Evolutionary conservation across 2,797 vertebrate genomes (phyloP), one percentile per base, ranked within the genome.

Genomic region (Pteropus rufus): DNA sequence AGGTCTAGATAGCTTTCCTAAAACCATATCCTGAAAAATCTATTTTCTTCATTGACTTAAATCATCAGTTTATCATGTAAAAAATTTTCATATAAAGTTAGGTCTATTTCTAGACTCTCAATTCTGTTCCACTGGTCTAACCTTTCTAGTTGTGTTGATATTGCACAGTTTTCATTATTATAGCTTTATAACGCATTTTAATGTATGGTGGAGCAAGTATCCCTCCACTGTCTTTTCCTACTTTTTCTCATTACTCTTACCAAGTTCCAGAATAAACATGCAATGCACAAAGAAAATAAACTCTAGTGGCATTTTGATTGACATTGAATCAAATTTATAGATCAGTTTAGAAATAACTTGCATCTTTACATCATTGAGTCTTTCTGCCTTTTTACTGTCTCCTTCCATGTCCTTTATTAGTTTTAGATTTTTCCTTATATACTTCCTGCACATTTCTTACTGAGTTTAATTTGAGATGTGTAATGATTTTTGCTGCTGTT

Each of bases 1-100:
- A 83, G 16, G 7, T 88, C 23, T 88, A 84, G 75, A 44, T 81
- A 86, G 65, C 72, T 87, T 93, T 92, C 39, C 67, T 90, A 77
- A 96, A 89, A 70, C 24, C 10, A 65, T 70, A 84, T 90, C 88
- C 64, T 95, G 9, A 69, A 92, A 89, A 92, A 69, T 90, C 34
- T 23, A 93, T 65, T 97, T 89, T 77, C 70, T 15, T 31, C 58
- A 90, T 69, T 90, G 85, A 92, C 67, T 82, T 85, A 94, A 87
- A 69, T 70, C 84, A 82, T 82, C 41, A 44, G 9, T 88, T 93
- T 79, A 39, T 91, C 52, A 52, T 67, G 46, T 14, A 83, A 62
- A 54, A 96, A 72, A 91, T 91, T 82, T 93, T 46, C 54, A 62
- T 58, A 41, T 44, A 72, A 92, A 92, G 29, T 34, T 81, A 73